phyloP scores from a whole-genome alignment of 2,888 invertebrate species.

The Cheilosia urbana region DNA sequence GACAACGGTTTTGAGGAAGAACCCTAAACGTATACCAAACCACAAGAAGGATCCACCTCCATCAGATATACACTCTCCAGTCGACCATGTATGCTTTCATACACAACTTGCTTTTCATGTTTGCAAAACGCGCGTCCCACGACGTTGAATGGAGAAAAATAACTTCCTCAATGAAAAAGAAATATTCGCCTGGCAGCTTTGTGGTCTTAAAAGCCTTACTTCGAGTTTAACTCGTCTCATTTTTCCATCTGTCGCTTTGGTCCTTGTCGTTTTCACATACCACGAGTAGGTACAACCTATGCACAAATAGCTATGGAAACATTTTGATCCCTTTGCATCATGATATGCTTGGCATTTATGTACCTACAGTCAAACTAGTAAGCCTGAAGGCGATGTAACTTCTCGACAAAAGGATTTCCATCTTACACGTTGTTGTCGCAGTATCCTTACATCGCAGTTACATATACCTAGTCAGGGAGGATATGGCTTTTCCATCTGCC shows the following conservation, averaged over 20 bases:
- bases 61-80: conserved; percentile 39
- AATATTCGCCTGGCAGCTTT: conserved; percentile 53
- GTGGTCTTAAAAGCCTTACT: conserved; percentile 59
- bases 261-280: conserved; percentile 41
- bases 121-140: conserved; percentile 19
- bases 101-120: conserved; percentile 29
- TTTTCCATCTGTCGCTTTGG: not conserved
- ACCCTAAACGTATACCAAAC: conserved; percentile 22
- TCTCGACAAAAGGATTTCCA: conserved; percentile 72
- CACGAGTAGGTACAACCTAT: conserved; percentile 32
- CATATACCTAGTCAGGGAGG: conserved; percentile 15
- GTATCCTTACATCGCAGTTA: conserved; percentile 42
- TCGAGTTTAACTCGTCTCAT: conserved; percentile 44
- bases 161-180: conserved; percentile 32
- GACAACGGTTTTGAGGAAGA: conserved; percentile 16
- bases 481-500: conserved; percentile 17
- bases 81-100: conserved; percentile 42
- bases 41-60: conserved; percentile 56
- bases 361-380: not conserved
- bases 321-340: conserved; percentile 70
- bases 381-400: conserved; percentile 62
- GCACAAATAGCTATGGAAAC: conserved; percentile 73
- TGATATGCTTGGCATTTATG: conserved; percentile 33
- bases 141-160: conserved; percentile 6
- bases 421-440: conserved; percentile 56